A percentile compares a stretch with the other conserved stretches of the same genome.
phyloP scores from a whole-genome alignment of 2,888 invertebrate species.

The Acleris laterana region DNA sequence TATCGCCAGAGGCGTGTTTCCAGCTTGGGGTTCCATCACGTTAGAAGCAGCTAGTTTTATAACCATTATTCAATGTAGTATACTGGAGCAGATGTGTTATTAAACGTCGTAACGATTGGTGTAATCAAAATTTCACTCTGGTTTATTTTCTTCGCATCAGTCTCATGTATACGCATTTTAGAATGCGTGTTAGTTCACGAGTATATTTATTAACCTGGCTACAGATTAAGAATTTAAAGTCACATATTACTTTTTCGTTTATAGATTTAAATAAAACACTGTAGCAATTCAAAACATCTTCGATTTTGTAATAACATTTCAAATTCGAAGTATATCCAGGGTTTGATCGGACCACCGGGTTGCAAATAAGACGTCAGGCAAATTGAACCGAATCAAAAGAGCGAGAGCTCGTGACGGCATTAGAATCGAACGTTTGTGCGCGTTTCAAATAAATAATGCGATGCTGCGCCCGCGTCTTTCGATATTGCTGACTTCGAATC shows the following conservation, averaged over 20 bases:
- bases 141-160: constrained; percentile 22
- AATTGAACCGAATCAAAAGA: constrained; percentile 74
- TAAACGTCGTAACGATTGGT: constrained; percentile 42
- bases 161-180: constrained; percentile 20
- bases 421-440: constrained; percentile 67
- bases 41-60: constrained; percentile 48
- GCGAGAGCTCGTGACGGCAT: constrained; percentile 70
- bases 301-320: constrained; percentile 8
- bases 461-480: constrained; percentile 55
- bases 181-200: background rate
- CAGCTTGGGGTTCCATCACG: constrained; percentile 44
- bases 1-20: constrained; percentile 40
- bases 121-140: constrained; percentile 27
- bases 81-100: constrained; percentile 40
- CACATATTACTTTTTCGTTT: background rate
- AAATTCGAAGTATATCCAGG: constrained; percentile 35
- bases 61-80: constrained; percentile 47
- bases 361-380: constrained; percentile 78
- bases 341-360: constrained; percentile 69
- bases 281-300: constrained; percentile 1
- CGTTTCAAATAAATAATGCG: constrained; percentile 73
- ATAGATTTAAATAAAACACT: background rate
- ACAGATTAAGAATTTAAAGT: background rate
- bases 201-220: background rate
- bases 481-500: constrained; percentile 58